Evolutionary conservation across 2,888 invertebrate species (phyloP).

Genomic region (Athetis lepigone): DNA sequence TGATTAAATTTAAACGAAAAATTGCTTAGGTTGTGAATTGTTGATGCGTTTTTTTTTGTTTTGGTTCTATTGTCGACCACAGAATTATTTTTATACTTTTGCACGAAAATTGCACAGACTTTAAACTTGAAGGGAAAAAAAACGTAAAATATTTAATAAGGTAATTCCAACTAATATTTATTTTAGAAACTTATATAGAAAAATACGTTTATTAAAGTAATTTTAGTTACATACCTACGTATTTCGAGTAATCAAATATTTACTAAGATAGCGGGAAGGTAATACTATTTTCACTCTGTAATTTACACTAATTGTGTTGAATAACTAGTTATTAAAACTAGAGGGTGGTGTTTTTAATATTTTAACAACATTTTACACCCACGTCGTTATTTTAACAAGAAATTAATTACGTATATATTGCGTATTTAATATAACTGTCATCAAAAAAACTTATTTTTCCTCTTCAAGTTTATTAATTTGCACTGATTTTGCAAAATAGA

Average conservation of each 20-base stretch:
- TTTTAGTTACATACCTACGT: no score
- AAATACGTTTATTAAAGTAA: conserved; percentile 1
- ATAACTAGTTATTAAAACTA: neutral
- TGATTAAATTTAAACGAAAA: conserved; percentile 22
- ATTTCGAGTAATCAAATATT: conserved; percentile 28
- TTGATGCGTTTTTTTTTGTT: neutral
- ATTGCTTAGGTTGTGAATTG: neutral
- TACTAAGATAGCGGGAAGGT: neutral
- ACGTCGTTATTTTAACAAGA: neutral
- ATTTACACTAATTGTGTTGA: conserved; percentile 5
- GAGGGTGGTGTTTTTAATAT: neutral
- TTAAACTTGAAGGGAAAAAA: neutral
- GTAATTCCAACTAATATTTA: neutral
- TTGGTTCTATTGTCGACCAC: no score
- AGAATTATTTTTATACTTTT: neutral
- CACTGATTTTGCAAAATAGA: conserved; percentile 1
- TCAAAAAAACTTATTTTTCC: neutral
- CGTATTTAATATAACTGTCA: neutral
- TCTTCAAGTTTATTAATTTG: neutral
- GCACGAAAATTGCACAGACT: neutral
- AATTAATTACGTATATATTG: neutral
- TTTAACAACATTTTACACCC: neutral
- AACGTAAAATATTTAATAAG: neutral
- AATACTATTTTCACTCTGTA: neutral
- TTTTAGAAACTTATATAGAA: neutral